These are phyloP conservation scores for Craterocephalus amniculus DNA, from an alignment of 2,797 vertebrate species.

Conservation along the genomic window DNA sequence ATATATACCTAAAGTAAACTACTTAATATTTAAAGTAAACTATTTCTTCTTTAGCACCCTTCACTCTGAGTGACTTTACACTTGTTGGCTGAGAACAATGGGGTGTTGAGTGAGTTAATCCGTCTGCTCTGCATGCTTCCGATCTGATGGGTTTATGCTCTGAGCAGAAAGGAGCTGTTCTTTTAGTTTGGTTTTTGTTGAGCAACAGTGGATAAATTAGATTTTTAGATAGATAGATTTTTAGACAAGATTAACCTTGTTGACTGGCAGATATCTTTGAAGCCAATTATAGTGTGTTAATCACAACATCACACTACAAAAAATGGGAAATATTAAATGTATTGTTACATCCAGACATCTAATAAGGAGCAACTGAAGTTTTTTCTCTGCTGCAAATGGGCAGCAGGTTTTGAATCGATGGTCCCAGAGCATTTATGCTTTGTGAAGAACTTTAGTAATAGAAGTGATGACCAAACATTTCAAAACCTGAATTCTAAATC, in stretches of 20 bases:
- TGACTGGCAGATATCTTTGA: slow-evolving; percentile 13
- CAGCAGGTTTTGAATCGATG: not conserved
- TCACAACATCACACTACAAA: not conserved
- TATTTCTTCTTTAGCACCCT: slow-evolving; percentile 17
- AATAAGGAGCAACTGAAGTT: not conserved
- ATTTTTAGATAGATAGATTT: too few species aligned
- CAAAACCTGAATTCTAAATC: not conserved
- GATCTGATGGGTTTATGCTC: slow-evolving; percentile 57
- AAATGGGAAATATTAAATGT: not conserved
- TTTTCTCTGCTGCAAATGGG: not conserved
- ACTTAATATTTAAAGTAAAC: not conserved
- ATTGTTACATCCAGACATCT: not conserved
- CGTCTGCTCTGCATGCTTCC: slow-evolving; percentile 52
- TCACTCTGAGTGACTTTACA: slow-evolving; percentile 31
- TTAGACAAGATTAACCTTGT: slow-evolving; percentile 32
- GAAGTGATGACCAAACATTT: not conserved
- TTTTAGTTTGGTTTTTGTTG: slow-evolving; percentile 43
- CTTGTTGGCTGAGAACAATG: slow-evolving; percentile 59
- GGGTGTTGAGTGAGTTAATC: slow-evolving; percentile 67
- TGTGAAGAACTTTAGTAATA: not conserved
- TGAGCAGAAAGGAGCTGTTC: slow-evolving; percentile 54
- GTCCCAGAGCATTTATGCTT: not conserved
- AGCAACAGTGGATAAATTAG: slow-evolving; percentile 61
- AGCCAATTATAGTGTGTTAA: not conserved
- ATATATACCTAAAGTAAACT: not conserved